Percentiles rank a stretch among this genome's conserved stretches.
Conservation (phyloP, 2,888 invertebrate species). For the Acanthosepion lycidas region DNA sequence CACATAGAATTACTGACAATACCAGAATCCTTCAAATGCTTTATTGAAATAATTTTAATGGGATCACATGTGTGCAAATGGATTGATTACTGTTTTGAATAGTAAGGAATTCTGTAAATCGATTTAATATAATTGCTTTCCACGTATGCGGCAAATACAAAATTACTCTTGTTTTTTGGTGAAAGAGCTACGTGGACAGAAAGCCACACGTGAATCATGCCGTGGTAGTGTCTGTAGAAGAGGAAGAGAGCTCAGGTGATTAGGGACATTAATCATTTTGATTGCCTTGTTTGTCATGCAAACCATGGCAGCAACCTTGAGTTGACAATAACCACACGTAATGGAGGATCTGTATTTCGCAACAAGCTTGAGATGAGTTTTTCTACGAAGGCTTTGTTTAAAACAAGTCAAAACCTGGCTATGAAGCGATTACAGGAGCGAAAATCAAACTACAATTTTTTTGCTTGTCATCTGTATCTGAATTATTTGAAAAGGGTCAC, state of each 20-base stretch:
- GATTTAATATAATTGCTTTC: background rate
- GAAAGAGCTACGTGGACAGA: background rate
- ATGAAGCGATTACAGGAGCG: background rate
- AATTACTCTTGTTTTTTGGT: background rate
- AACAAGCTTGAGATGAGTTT: background rate
- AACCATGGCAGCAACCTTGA: background rate
- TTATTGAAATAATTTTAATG: background rate
- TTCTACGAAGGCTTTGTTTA: background rate
- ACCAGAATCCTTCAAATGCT: background rate
- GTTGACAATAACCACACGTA: background rate
- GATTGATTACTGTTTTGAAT: background rate
- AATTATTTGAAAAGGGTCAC: background rate
- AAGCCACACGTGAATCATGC: background rate
- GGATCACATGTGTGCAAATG: background rate
- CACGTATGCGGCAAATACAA: background rate
- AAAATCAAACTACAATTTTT: background rate
- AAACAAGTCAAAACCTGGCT: background rate
- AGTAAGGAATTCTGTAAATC: background rate
- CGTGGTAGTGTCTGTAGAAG: background rate
- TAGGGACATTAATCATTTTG: background rate
- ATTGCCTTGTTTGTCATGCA: slow-evolving; percentile 33
- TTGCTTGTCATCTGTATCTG: background rate
- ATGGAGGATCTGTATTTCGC: background rate
- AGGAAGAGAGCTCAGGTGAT: background rate
- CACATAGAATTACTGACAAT: background rate